A percentile compares a stretch with the other conserved stretches of the same genome.
Conservation (phyloP, 2,113 vertebrate species). For the Pelmatolapia mariae region DNA sequence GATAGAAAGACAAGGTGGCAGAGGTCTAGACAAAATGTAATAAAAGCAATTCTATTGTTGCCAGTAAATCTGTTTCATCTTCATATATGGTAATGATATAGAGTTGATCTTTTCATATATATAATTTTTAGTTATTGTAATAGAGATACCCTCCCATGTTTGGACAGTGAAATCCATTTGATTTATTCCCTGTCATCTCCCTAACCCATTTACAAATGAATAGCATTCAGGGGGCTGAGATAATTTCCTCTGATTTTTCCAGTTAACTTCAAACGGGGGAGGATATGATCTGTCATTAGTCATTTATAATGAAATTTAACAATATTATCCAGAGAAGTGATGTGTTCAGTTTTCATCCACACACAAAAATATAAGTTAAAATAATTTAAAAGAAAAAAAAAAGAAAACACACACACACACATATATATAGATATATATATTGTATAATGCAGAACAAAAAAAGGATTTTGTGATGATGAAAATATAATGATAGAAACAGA, state of each 20-base stretch:
- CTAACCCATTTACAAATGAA: conserved; percentile 55
- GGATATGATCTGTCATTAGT: conserved; percentile 39
- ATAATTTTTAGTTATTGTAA: background rate
- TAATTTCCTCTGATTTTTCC: conserved; percentile 48
- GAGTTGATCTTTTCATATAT: background rate
- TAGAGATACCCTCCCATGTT: background rate
- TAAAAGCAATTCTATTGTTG: background rate
- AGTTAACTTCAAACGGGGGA: conserved; percentile 13
- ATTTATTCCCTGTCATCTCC: conserved; percentile 31
- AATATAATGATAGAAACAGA: background rate
- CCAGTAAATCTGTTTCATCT: background rate
- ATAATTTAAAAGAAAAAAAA: background rate
- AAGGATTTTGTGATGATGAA: background rate
- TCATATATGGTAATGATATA: background rate
- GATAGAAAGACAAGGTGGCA: background rate
- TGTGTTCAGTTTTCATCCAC: background rate
- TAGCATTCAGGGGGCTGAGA: conserved; percentile 28
- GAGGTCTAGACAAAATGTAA: background rate
- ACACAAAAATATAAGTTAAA: background rate
- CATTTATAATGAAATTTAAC: conserved; percentile 38
- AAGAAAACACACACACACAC: too few relatives aligned
- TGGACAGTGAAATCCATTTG: background rate
- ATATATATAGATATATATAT: background rate
- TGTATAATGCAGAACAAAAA: too few relatives aligned
- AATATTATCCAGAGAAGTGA: background rate